phyloP scores from a whole-genome alignment of 2,888 invertebrate genomes.

The Lycophotia porphyrea region DNA sequence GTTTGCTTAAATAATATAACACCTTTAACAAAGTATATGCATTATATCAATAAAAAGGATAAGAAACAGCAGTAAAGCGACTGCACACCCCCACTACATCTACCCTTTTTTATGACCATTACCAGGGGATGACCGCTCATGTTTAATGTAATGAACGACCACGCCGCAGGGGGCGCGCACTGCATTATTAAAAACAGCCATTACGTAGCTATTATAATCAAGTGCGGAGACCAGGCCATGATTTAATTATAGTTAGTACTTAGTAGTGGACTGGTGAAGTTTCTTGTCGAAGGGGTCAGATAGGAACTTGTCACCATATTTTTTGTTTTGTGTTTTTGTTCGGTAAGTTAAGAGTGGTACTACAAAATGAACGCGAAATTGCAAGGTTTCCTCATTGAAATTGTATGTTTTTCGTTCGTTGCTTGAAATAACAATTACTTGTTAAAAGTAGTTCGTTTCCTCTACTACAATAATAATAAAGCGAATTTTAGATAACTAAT shows the following conservation, averaged over 20 bases:
- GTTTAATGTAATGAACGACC: slow-evolving; percentile 45
- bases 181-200: slow-evolving; percentile 40
- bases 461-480: too few relatives aligned
- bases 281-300: neutral
- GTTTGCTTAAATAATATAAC: neutral
- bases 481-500: too few relatives aligned
- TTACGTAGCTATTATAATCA: slow-evolving; percentile 39
- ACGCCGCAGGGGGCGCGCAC: neutral
- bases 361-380: too few relatives aligned
- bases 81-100: neutral
- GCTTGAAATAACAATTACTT: too few relatives aligned
- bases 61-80: neutral
- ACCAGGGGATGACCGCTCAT: slow-evolving; percentile 26
- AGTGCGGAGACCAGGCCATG: neutral
- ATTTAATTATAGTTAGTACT: slow-evolving; percentile 14
- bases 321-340: too few relatives aligned
- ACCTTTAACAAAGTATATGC: neutral
- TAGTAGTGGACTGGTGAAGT: neutral
- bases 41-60: neutral
- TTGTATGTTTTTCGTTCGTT: too few relatives aligned
- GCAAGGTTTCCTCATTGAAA: too few relatives aligned
- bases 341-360: too few relatives aligned
- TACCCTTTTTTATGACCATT: slow-evolving; percentile 14
- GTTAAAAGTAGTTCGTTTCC: too few relatives aligned
- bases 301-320: neutral